Evolutionary conservation across 92 coral and sea anemone species (phyloP).

Genomic region (Anthopleura xanthogrammica): DNA sequence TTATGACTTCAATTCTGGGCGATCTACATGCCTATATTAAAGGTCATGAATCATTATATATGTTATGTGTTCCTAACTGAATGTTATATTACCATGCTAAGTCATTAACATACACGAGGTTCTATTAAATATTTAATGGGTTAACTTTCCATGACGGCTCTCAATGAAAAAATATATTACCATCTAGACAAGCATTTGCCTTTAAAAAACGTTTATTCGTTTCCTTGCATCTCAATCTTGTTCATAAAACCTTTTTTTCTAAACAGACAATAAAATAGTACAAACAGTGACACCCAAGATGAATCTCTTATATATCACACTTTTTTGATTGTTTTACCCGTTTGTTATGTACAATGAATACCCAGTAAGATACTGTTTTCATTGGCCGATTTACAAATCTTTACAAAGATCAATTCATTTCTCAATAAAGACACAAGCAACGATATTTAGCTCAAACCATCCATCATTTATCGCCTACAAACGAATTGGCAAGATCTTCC

Average conservation of each 20-base stretch:
- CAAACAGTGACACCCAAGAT: neutral
- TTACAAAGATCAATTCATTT: neutral
- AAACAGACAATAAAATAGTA: neutral
- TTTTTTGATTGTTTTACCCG: neutral
- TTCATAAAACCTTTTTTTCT: neutral
- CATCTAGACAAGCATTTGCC: neutral
- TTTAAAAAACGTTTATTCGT: neutral
- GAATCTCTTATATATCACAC: slow-evolving; percentile 6
- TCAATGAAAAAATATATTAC: neutral
- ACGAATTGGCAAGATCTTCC: neutral
- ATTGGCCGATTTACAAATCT: neutral
- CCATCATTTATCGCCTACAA: neutral
- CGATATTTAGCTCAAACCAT: neutral
- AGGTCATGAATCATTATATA: neutral
- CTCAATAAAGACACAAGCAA: neutral
- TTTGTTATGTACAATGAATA: neutral
- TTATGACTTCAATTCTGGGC: too few species aligned
- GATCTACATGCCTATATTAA: too few species aligned
- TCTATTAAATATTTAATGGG: slow-evolving; percentile 10
- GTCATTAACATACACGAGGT: slow-evolving; percentile 20
- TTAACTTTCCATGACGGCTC: neutral
- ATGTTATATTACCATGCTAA: neutral
- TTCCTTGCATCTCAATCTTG: neutral
- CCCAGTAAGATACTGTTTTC: slow-evolving; percentile 1
- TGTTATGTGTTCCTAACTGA: neutral